Percentiles rank a stretch among this genome's conserved stretches.
These are phyloP conservation scores for Hydrophis major DNA, from an alignment of 2,797 vertebrate species.

Conservation along the genomic window DNA sequence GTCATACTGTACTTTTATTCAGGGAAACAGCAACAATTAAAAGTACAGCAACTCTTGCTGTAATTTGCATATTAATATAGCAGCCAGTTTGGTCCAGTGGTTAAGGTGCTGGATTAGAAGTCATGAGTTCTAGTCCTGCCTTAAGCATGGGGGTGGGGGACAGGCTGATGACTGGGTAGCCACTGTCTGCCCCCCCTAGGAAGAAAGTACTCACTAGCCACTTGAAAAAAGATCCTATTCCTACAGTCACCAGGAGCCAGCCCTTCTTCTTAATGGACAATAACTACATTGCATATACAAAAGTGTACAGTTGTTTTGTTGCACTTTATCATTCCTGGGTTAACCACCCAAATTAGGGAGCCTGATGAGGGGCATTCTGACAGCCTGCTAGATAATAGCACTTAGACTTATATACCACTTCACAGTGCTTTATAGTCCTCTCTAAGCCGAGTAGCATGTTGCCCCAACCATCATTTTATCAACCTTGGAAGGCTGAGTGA, in stretches of 20 bases:
- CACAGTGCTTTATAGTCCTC: not conserved
- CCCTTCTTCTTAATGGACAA: not conserved
- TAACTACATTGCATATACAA: not conserved
- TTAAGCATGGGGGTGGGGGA: not conserved
- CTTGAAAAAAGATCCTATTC: not conserved
- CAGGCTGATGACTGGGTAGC: not conserved
- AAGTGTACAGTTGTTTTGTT: not conserved
- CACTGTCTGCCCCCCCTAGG: not conserved
- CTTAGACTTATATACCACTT: not conserved
- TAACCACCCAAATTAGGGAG: not conserved
- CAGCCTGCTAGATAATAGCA: not conserved
- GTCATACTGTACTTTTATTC: not conserved
- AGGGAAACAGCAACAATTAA: not conserved
- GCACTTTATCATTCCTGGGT: not conserved
- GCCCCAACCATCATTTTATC: not conserved
- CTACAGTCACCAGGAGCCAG: not conserved
- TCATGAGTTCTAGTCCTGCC: not conserved
- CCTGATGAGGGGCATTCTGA: not conserved
- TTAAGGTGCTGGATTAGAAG: not conserved
- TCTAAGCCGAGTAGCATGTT: not conserved
- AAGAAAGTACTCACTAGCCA: not conserved
- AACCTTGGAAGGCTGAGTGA: not conserved
- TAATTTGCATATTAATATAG: not conserved
- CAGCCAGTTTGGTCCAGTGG: not conserved
- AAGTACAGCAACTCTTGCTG: not conserved